Base-by-base conservation (phyloP, 2,888 invertebrate species). In the Scaptomyza parva region DNA sequence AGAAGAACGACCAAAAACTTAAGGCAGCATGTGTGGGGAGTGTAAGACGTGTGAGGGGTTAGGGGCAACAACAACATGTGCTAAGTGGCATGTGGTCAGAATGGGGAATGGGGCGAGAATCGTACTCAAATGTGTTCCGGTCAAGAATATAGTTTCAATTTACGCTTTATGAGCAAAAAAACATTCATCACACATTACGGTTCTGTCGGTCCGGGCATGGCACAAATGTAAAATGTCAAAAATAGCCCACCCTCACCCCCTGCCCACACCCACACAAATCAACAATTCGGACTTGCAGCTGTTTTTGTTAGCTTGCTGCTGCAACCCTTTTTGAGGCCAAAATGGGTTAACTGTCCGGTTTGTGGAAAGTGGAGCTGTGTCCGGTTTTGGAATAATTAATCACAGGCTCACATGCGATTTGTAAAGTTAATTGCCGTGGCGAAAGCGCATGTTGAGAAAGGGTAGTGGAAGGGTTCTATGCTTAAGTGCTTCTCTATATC, bases 351-450 rank as follows among this genome's bases (percentile, higher is more conserved):
- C 83, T 86, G 86, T 80, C 83, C 83, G 58, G 57, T 44, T 14
- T 44, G 20, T 54, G 20, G 62, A 81, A 70, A 26, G 12, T 50
- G 35, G 61, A 76, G 70, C 28, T 51, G 74, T 84, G 85, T 89
- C 86, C 89, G 84, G 88, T 88, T 88, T 82, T 72, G 81, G 89
- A 84, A 89, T 89, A 90, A 90, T 90, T 90, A 90, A 90, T 90
- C 89, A 89, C 84, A 71, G 82, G 61, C 81, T 81, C 88, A 88
- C 87, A 88, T 88, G 88, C 88, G 86, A 90, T 88, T 87, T 88
- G 83, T 88, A 81, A 83, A 87, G 83, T 83, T 90, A 89, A 89
- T 89, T 89, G 82, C 78, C 89, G 81, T 82, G 78, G 77, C 88
- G 86, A 86, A 86, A 86, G 83, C 76, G 67, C 70, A 75, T 58